These are phyloP conservation scores for Aeoliscus strigatus DNA, from an alignment of 2,797 vertebrate genomes.

Conservation along the genomic window DNA sequence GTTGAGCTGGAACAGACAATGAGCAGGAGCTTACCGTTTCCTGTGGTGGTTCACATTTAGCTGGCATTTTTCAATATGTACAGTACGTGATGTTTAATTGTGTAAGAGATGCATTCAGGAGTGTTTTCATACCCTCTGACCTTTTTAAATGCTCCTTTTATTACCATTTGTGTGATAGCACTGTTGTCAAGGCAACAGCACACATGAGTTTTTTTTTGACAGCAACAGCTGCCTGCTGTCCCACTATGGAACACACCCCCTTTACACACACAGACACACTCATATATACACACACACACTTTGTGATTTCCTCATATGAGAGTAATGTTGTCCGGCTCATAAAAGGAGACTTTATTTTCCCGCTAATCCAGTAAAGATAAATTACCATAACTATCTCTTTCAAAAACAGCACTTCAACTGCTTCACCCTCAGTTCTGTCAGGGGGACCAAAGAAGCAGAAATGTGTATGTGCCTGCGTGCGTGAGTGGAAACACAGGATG, in stretches of 20 bases:
- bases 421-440: conserved; percentile 42
- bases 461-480: conserved; percentile 28
- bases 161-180: conserved; percentile 26
- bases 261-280: conserved; percentile 15
- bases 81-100: conserved; percentile 4
- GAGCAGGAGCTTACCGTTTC: conserved; percentile 22
- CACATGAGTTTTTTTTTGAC: conserved; percentile 37
- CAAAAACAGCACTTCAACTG: conserved; percentile 48
- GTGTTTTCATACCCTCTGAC: conserved; percentile 24
- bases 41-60: conserved; percentile 26
- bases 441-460: conserved; percentile 33
- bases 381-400: conserved; percentile 55
- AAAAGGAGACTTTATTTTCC: conserved; percentile 44
- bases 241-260: conserved; percentile 42
- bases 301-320: conserved; percentile 24
- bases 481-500: conserved; percentile 67
- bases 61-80: conserved; percentile 6
- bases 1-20: conserved; percentile 40
- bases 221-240: conserved; percentile 53
- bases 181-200: conserved; percentile 32
- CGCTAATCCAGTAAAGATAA: conserved; percentile 56
- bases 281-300: conserved; percentile 5
- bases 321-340: conserved; percentile 45
- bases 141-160: conserved; percentile 35
- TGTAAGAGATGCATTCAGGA: conserved; percentile 1